phyloP scores from a whole-genome alignment of 2,113 vertebrate genomes.

The Cathartes aura region DNA sequence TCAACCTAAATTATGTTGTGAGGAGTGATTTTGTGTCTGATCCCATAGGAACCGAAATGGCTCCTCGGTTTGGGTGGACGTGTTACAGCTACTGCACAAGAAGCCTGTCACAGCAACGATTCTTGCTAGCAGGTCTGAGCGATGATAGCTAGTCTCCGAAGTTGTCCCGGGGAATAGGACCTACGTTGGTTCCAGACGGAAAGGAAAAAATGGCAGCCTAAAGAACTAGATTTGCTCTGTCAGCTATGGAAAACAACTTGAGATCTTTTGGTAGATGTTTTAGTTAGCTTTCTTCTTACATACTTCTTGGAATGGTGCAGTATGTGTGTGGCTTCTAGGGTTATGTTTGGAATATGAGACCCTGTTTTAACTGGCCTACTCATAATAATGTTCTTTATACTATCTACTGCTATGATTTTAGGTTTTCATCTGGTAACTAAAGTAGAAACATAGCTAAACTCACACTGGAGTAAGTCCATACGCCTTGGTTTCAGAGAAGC shows the following conservation, averaged over 20 bases:
- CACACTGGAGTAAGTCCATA: background rate
- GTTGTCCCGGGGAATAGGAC: background rate
- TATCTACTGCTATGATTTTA: background rate
- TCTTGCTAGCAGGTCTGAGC: background rate
- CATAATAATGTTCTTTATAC: background rate
- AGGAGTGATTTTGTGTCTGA: slow-evolving; percentile 44
- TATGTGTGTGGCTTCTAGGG: background rate
- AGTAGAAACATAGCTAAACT: background rate
- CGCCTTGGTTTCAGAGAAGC: background rate
- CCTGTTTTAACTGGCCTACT: background rate
- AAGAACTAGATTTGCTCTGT: background rate
- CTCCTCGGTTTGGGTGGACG: background rate
- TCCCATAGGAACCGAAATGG: background rate
- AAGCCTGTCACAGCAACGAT: background rate
- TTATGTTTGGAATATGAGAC: background rate
- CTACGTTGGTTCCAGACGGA: background rate
- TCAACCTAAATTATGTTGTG: background rate
- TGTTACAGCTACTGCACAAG: background rate
- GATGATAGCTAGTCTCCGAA: background rate
- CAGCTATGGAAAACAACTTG: background rate
- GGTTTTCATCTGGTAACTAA: background rate
- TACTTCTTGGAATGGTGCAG: background rate
- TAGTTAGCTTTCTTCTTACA: background rate
- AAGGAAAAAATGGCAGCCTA: background rate
- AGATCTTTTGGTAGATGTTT: background rate